Percentiles rank a stretch among this genome's conserved stretches.
phyloP scores from a whole-genome alignment of 1,140 invertebrate species.

The Hypothenemus hampei region DNA sequence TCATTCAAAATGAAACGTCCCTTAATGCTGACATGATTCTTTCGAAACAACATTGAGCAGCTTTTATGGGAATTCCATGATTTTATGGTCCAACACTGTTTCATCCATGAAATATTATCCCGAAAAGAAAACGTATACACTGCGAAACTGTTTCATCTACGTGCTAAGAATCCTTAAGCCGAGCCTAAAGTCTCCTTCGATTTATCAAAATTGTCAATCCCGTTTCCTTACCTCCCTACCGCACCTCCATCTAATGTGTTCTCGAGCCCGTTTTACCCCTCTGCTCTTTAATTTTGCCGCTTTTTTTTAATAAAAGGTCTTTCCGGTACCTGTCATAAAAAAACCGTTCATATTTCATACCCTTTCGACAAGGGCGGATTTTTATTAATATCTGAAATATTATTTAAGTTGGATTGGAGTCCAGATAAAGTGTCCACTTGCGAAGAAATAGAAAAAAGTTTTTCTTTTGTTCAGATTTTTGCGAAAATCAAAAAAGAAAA shows the following conservation, averaged over 20 bases:
- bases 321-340: slow-evolving; percentile 25
- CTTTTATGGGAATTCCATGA: no score
- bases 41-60: no score
- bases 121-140: slow-evolving; percentile 21
- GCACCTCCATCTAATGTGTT: not conserved
- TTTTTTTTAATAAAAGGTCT: slow-evolving; percentile 23
- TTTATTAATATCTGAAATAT: slow-evolving; percentile 12
- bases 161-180: slow-evolving; percentile 17
- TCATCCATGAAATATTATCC: slow-evolving; percentile 9
- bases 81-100: no score
- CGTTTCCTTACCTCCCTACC: not conserved
- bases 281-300: slow-evolving; percentile 17
- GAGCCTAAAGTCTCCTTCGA: slow-evolving; percentile 14
- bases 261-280: not conserved
- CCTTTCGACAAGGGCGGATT: slow-evolving; percentile 6
- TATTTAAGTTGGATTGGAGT: slow-evolving; percentile 9
- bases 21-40: no score
- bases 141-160: slow-evolving; percentile 21
- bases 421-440: no score
- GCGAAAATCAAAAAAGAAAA: no score
- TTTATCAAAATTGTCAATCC: slow-evolving; percentile 27
- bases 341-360: slow-evolving; percentile 25
- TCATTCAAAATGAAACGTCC: no score
- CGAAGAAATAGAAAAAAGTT: no score
- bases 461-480: no score